A percentile compares a stretch with the other conserved stretches of the same genome.
These are phyloP conservation scores for Leucosticte australis DNA, from an alignment of 2,113 vertebrate genomes.

Conservation along the genomic window DNA sequence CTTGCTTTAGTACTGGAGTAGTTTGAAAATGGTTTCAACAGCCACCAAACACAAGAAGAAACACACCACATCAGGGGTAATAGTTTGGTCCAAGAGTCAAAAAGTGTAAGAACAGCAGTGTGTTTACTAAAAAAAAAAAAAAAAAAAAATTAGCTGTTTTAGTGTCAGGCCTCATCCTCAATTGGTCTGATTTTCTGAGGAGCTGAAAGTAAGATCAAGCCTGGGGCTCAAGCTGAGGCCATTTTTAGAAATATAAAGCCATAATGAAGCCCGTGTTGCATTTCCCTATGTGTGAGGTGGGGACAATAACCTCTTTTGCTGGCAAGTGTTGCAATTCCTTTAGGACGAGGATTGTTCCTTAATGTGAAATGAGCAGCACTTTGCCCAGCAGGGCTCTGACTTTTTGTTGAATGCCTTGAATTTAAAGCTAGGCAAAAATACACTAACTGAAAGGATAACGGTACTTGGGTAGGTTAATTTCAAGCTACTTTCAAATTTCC, in stretches of 20 bases:
- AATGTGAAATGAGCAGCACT: background rate
- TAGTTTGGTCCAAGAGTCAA: background rate
- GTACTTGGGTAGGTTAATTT: background rate
- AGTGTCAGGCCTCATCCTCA: background rate
- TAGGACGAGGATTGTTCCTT: background rate
- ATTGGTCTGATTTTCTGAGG: background rate
- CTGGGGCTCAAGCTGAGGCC: background rate
- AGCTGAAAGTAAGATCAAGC: background rate
- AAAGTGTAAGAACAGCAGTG: background rate
- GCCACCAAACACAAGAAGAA: background rate
- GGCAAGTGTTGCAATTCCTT: background rate
- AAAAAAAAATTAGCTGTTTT: background rate
- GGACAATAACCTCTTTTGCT: conserved; percentile 10
- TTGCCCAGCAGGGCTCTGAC: conserved; percentile 9
- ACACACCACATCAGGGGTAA: background rate
- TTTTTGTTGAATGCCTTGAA: background rate
- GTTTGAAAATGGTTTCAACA: background rate
- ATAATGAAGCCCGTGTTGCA: background rate
- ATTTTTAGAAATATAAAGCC: background rate
- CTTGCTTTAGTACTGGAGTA: background rate
- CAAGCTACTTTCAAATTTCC: background rate
- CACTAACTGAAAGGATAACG: background rate
- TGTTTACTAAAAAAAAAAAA: background rate
- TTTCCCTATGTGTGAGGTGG: background rate
- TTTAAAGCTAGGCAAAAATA: background rate